Conservation (phyloP, 1,140 invertebrate species). For the Trachymyrmex cornetzi region DNA sequence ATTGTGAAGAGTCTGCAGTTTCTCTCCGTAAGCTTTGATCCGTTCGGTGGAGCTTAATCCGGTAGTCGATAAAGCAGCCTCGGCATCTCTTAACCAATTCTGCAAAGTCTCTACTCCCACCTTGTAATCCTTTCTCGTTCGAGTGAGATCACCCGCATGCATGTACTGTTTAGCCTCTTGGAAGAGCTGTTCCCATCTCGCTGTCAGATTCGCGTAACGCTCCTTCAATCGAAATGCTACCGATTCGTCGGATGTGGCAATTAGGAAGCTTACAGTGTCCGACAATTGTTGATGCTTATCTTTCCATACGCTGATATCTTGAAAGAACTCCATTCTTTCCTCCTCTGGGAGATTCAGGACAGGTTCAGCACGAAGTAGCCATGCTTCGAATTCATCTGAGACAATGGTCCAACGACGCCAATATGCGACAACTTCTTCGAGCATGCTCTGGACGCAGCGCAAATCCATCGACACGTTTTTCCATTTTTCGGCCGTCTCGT, state of each 20-base stretch:
- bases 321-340: slow-evolving; percentile 95
- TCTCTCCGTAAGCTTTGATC: slow-evolving; percentile 93
- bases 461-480: slow-evolving; percentile 96
- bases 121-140: slow-evolving; percentile 93
- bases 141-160: slow-evolving; percentile 94
- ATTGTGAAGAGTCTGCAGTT: slow-evolving; percentile 92
- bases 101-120: slow-evolving; percentile 92
- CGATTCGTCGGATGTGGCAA: slow-evolving; percentile 94
- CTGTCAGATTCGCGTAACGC: slow-evolving; percentile 90
- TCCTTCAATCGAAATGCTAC: slow-evolving; percentile 93
- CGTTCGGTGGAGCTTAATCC: slow-evolving; percentile 91
- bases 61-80: slow-evolving; percentile 89
- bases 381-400: slow-evolving; percentile 91
- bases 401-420: slow-evolving; percentile 94
- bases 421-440: slow-evolving; percentile 95
- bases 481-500: slow-evolving; percentile 95
- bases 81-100: slow-evolving; percentile 93
- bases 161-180: slow-evolving; percentile 94
- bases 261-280: slow-evolving; percentile 95
- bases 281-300: slow-evolving; percentile 94
- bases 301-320: slow-evolving; percentile 96
- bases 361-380: slow-evolving; percentile 93
- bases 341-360: slow-evolving; percentile 93
- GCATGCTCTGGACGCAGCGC: slow-evolving; percentile 94
- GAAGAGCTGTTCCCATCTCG: slow-evolving; percentile 94